Evolutionary conservation across 1,140 invertebrate genomes (phyloP).

Genomic region (Neodiprion virginianus): DNA sequence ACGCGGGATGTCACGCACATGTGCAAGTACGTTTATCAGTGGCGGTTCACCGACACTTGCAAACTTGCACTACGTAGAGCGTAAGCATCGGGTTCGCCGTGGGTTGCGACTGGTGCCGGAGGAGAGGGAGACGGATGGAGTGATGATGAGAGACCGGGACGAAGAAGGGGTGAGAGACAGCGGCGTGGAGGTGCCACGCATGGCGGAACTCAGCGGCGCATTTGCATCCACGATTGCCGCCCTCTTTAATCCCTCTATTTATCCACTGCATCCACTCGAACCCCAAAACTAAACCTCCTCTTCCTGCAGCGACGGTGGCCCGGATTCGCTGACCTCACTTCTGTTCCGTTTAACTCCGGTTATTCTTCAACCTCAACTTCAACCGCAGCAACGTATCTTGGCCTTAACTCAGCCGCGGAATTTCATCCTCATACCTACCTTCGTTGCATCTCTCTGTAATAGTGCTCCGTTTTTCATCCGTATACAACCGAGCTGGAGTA

Average conservation of each 20-base stretch:
- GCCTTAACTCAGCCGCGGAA: background rate
- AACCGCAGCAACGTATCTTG: no score
- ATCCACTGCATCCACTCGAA: slow-evolving; percentile 2
- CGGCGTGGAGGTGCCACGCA: background rate
- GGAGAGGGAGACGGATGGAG: no score
- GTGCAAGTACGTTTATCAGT: no score
- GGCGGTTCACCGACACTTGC: no score
- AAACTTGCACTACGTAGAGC: no score
- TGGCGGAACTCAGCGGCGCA: background rate
- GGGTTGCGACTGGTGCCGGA: no score
- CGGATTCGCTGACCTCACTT: background rate
- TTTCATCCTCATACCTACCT: background rate
- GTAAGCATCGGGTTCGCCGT: no score
- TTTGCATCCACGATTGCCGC: background rate
- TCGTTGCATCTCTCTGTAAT: background rate
- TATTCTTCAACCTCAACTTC: background rate
- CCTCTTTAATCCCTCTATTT: slow-evolving; percentile 7
- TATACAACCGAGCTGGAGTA: background rate
- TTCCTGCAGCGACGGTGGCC: background rate
- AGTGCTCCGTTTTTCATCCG: background rate
- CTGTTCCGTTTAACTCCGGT: background rate
- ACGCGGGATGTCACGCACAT: background rate
- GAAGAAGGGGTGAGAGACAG: no score
- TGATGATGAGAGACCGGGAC: no score
- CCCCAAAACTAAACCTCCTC: background rate